These are phyloP conservation scores for Ametastegia equiseti DNA, from an alignment of 2,888 invertebrate species.

Conservation along the genomic window DNA sequence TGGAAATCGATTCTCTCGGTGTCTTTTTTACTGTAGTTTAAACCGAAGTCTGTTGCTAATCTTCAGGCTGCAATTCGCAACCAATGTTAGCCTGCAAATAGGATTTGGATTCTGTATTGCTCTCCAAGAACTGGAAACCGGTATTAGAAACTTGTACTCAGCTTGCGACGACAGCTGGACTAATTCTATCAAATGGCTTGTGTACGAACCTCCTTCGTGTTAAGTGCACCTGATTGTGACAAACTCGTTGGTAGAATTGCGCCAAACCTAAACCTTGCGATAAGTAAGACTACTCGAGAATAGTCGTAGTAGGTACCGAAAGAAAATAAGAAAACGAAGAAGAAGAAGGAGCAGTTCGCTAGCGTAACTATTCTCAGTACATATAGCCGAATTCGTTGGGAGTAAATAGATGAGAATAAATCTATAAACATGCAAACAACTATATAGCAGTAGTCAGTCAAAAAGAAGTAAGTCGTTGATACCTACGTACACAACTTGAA, in stretches of 20 bases:
- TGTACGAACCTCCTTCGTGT: background rate
- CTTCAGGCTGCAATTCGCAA: background rate
- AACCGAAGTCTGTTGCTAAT: background rate
- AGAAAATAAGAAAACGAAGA: too few species aligned
- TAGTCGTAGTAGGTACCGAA: background rate
- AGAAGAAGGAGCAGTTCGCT: too few species aligned
- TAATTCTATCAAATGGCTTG: background rate
- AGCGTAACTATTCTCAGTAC: background rate
- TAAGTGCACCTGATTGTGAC: background rate
- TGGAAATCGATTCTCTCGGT: background rate
- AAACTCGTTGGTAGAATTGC: background rate
- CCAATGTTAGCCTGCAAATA: background rate
- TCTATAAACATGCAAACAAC: background rate
- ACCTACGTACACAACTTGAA: conserved; percentile 7
- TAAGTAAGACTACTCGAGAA: background rate
- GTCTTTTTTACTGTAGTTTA: background rate
- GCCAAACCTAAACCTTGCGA: background rate
- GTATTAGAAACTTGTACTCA: background rate
- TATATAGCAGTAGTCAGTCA: background rate
- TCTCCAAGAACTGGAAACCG: background rate
- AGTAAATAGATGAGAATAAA: background rate
- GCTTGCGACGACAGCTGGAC: background rate
- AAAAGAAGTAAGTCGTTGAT: background rate
- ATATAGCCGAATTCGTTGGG: background rate
- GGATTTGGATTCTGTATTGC: background rate